Evolutionary conservation across 2,797 vertebrate species (phyloP), one percentile per base, ranked within the genome.

Genomic region (Neosilurus hyrtlii): DNA sequence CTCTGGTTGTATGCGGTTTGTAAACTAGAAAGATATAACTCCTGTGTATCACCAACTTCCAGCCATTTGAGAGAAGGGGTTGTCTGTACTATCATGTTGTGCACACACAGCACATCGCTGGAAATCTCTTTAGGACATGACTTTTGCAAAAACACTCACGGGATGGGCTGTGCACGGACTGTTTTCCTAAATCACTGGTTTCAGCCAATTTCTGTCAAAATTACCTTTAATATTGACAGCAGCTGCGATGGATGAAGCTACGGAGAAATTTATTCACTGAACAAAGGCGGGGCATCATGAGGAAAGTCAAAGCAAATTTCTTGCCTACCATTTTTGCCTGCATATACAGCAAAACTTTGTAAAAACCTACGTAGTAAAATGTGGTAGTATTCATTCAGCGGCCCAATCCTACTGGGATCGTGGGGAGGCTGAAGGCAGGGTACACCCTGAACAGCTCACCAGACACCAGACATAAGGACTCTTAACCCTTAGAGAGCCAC

Each of bases 141-240:
- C 30, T 59, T 75, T 3, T 59, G 5, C 22, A 37, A 75, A 26
- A n/a, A 15, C 35, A 63, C 9, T 10, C 6, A 51, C 63, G 61
- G 75, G 59, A 63, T 0, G 9, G 43, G 59, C n/a, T 63, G 37
- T 65, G 9, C 43, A 65, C 51, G 61, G 61, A 52, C 37, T 52
- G 9, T 52, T n/a, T 78, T 43, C 43, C 12, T 78, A 61, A 75
- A 63, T 35, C 12, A 37, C n/a, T 65, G 63, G 61, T 78, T 65
- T 63, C 59, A 63, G 75, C 43, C 37, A 78, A 63, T 78, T 78
- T 63, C 35, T 24, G 59, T 63, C 43, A 63, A 63, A 62, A 26
- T 26, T 26, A 37, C n/a, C 61, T 20, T 78, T 62, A 65, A 63
- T 26, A 37, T 24, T 18, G 37, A 49, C 22, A 63, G 49, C 22